Conservation (phyloP, 2,113 vertebrate species). For the Odocoileus hemionus region DNA sequence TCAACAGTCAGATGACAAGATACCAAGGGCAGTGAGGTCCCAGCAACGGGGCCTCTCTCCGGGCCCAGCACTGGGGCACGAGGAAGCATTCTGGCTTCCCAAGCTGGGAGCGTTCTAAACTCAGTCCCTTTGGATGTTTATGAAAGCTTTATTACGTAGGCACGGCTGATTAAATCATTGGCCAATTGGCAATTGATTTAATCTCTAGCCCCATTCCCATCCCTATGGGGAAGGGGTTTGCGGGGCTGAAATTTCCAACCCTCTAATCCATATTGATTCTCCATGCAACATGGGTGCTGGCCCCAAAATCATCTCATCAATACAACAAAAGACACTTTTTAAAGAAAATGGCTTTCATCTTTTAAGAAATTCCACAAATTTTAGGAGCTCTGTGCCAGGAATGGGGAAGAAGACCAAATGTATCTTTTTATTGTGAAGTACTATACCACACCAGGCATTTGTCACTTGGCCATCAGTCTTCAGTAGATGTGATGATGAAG, state of each 20-base stretch:
- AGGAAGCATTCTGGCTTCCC: not conserved
- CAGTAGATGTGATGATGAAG: not conserved
- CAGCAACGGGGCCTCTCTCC: not conserved
- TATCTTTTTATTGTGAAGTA: not conserved
- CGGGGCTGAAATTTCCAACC: not conserved
- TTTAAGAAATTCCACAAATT: not conserved
- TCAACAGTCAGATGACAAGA: not conserved
- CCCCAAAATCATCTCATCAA: not conserved
- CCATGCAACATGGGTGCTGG: not conserved
- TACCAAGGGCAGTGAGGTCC: not conserved
- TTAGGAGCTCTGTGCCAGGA: not conserved
- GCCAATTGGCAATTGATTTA: not conserved
- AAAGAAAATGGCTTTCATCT: not conserved
- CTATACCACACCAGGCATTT: fast-evolving
- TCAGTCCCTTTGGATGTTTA: not conserved
- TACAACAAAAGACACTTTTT: not conserved
- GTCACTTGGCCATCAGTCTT: not conserved
- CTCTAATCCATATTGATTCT: not conserved
- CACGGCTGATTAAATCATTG: not conserved
- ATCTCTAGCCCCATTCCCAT: not conserved
- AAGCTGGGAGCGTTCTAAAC: not conserved
- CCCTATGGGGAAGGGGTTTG: not conserved
- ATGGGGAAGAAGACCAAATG: not conserved
- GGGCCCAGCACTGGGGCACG: fast-evolving
- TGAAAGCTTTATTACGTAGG: not conserved